Base-by-base conservation (phyloP, 2,113 vertebrate species). In the Lophura nycthemera region DNA sequence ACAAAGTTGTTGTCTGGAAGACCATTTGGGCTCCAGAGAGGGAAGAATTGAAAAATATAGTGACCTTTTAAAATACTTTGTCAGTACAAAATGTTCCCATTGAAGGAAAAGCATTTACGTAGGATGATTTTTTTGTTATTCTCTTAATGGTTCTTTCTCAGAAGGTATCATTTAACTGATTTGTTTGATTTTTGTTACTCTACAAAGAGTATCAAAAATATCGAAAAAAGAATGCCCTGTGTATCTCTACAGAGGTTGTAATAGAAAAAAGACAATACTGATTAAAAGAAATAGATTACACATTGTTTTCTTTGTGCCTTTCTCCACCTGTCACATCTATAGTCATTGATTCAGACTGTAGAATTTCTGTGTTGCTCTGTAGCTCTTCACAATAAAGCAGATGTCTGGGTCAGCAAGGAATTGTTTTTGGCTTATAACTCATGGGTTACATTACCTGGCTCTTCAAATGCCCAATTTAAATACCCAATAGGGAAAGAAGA, bases 21-120 rank as follows among this genome's bases (percentile, higher is more conserved):
- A 38, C 20, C 17, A 16, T 52, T 18, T 91, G 36, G 11, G 8
- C 25, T 65, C 25, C 75, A 43, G 32, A 81, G 47, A 66, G n/a
- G 76, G 19, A 75, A 76, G 59, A 78, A 42, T 3, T 81, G 43
- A 75, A 70, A 64, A 29, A 16, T 57, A 36, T 64, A 74, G 88
- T 85, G 93, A 96, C 89, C 73, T 97, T 92, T 86, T 71, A 78
- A 85, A 94, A 79, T 83, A 20, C 14, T 76, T 67, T 92, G 67
- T 14, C 29, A 25, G 63, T 45, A 24, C 36, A 87, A 63, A 57
- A 24, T 67, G 34, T 81, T 84, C 65, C 50, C 25, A 66, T 5
- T 40, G 72, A 84, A 88, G 36, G 52, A 43, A 73, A 77, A 34
- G 30, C 25, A 57, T 94, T 77, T 84, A 69, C 43, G 11, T 72